Evolutionary conservation across 1,140 invertebrate species (phyloP).

Genomic region (Scaptomyza hsui): DNA sequence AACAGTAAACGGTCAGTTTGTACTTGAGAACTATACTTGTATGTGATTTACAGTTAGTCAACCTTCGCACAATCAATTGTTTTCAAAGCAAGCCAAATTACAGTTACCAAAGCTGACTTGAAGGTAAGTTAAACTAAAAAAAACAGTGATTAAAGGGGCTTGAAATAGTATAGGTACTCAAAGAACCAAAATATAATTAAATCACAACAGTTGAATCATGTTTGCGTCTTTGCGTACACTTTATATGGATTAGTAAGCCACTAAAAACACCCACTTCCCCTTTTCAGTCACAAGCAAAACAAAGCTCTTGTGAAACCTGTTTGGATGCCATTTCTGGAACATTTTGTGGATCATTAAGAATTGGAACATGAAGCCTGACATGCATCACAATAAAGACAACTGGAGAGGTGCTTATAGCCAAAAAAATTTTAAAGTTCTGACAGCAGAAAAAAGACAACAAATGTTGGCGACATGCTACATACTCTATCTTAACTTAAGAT

Average conservation of each 20-base stretch:
- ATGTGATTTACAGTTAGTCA: too few relatives aligned
- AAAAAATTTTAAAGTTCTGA: not conserved
- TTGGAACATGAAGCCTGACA: not conserved
- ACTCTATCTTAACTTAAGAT: not conserved
- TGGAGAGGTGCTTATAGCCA: not conserved
- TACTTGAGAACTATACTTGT: too few relatives aligned
- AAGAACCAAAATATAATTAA: not conserved
- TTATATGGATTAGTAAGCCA: not conserved
- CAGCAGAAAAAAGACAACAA: not conserved
- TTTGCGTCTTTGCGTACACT: not conserved
- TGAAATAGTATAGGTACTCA: not conserved
- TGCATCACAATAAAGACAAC: not conserved
- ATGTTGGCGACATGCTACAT: not conserved
- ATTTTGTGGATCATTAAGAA: not conserved
- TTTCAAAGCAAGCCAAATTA: constrained; percentile 17
- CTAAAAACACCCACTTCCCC: not conserved
- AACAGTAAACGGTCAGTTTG: too few relatives aligned
- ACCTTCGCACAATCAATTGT: not conserved
- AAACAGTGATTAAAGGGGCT: not conserved
- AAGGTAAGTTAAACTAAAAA: constrained; percentile 7
- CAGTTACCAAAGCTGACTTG: constrained; percentile 15
- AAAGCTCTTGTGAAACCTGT: not conserved
- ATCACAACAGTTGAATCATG: not conserved
- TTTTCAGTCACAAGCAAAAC: not conserved
- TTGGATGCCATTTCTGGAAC: not conserved